Evolutionary conservation across 1,140 invertebrate genomes (phyloP), one percentile per base, ranked within the genome.

Genomic region (Ditylenchus dipsaci): DNA sequence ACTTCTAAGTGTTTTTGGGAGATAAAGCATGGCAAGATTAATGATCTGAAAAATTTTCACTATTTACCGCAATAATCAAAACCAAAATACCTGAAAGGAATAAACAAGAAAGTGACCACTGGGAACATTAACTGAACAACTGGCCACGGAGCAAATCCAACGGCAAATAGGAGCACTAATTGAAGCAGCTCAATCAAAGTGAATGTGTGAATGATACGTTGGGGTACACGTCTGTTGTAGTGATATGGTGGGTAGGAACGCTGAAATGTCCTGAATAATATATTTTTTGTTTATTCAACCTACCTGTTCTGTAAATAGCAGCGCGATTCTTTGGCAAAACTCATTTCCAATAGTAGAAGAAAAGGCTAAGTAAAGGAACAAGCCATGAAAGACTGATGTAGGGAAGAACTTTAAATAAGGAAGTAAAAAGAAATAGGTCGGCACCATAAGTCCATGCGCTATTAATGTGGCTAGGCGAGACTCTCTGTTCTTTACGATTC

Each of bases 121-220:
- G 85, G 85, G 71, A 86, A 86, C 29, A 83, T 74, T 78, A 85
- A 83, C 71, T 85, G 84, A 72, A 85, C 78, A 75, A 84, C 85
- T 8, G 84, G 76, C 43, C 63, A 76, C 3, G 84, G 83, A 23
- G 80, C 75, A 72, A 85, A 84, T 27, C 85, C 84, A 64, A 85
- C 82, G 26, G 76, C 67, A 71, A 84, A 84, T 17, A 86, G 76
- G 17, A 86, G 67, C 7, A 74, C 63, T 17, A 86, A 74, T 71
- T 86, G 85, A 27, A 81, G 27, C 1, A 86, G 65, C 72, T 86
- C 84, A 63, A 82, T 63, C 3, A 78, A 42, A 0, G 85, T 86
- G 73, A 86, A 86, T 23, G 80, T 67, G 65, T 86, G 85, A 23
- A 86, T 72, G 64, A 82, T 82, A 29, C 84, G 76, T 76, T 85